Conservation (phyloP, 1,140 invertebrate genomes). For the Anagrus nilaparvatae region DNA sequence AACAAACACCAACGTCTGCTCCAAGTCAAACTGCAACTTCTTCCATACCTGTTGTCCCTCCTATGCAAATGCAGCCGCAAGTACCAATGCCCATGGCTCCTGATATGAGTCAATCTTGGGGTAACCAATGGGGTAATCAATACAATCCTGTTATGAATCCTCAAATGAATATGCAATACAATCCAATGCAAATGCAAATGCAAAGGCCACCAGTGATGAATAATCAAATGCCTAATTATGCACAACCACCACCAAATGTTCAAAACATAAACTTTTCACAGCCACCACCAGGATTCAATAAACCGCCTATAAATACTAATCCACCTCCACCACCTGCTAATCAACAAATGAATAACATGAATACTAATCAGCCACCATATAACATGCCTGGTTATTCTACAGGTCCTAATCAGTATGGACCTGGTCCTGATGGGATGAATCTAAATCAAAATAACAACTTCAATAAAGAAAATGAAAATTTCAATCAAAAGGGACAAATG, state of each 20-base stretch:
- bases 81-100: constrained; percentile 19
- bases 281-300: constrained; percentile 21
- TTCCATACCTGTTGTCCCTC: neutral
- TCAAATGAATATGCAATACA: constrained; percentile 11
- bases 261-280: constrained; percentile 22
- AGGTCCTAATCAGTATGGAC: neutral
- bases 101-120: constrained; percentile 26
- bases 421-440: neutral
- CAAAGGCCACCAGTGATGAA: constrained; percentile 19
- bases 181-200: constrained; percentile 10
- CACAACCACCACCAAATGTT: constrained; percentile 27
- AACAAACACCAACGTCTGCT: constrained; percentile 9
- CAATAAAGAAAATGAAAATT: constrained; percentile 11
- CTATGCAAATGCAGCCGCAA: neutral
- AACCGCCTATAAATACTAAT: constrained; percentile 13
- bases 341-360: too few relatives aligned
- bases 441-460: neutral
- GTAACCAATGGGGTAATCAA: constrained; percentile 33
- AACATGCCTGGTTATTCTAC: too few relatives aligned
- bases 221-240: constrained; percentile 15
- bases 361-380: too few relatives aligned
- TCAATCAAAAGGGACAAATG: constrained; percentile 14
- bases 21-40: neutral
- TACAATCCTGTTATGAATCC: constrained; percentile 28
- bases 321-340: constrained; percentile 7